Base-by-base conservation (phyloP, 35 echinoderm and acorn worm genomes). In the Chiridota heheva region DNA sequence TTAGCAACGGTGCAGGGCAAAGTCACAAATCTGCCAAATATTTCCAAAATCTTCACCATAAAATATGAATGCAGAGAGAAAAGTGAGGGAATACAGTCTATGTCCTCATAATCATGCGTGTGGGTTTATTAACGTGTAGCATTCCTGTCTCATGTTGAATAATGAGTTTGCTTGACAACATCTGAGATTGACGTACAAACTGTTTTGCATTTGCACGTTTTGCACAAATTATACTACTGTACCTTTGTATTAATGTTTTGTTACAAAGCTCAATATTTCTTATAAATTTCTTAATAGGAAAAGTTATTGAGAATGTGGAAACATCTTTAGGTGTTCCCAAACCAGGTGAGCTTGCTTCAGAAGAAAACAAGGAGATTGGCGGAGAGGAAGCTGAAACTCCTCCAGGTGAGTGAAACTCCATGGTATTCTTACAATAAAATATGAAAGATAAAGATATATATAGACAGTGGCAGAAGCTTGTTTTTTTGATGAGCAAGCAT, bases 301-400 rank as follows among this genome's bases (percentile, higher is more conserved):
- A 96, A 28, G 93, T 87, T 17, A 82, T 96, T 45, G 88, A 96
- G 59, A 87, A 86, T 72, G 93, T 96, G 5, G 93, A 96, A 69
- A 34, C 93, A 2, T 78, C 77, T 17, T 56, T 96, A 5, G 93
- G 93, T 36, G 87, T 96, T 30, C 93, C 88, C 0, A 90, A 91
- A 42, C 93, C 93, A 20, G 78, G 91, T 40, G 84, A 90, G 24
- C 53, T 91, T 27, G 24, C 73, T 35, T 34, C 57, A 36, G 69
- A 73, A 61, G 44, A 76, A 66, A 33, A 12, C 45, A 40, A 78
- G 64, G 18, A 16, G 18, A 68, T 24, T 4, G 5, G 22, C 10
- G 12, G 12, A 22, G 22, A 53, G 48, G 12, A 13, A 22, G 12
- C 12, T 13, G 22, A 53, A 12, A 53, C 10, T 53, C 48, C 12